phyloP scores from a whole-genome alignment of 2,113 vertebrate species.

The Leptobrachium leishanense region DNA sequence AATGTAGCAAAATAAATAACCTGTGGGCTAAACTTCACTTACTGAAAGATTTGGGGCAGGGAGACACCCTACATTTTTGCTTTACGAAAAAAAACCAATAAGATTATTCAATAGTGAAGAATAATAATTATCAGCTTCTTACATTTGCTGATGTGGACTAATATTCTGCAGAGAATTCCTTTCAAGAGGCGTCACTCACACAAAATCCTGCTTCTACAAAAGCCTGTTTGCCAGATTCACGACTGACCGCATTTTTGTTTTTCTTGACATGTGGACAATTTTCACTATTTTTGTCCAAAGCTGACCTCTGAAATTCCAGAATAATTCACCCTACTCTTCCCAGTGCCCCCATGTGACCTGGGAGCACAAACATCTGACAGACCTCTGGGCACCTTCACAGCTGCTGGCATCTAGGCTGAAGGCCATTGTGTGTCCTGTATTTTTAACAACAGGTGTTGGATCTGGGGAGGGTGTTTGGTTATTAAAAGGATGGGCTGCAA shows the following conservation, averaged over 20 bases:
- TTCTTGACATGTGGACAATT: constrained; percentile 80
- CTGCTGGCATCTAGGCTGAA: constrained; percentile 72
- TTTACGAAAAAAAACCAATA: constrained; percentile 46
- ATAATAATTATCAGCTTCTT: constrained; percentile 41
- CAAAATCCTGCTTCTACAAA: constrained; percentile 40
- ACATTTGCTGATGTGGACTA: constrained; percentile 16
- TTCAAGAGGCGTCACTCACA: constrained; percentile 52
- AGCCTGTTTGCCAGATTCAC: constrained; percentile 60
- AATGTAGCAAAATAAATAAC: constrained; percentile 18
- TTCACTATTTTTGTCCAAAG: constrained; percentile 76
- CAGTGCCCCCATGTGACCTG: constrained; percentile 74
- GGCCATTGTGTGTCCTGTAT: constrained; percentile 66
- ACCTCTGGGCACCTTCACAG: constrained; percentile 80
- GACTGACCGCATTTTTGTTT: constrained; percentile 66
- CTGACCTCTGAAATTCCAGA: constrained; percentile 81
- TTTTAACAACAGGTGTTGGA: constrained; percentile 76
- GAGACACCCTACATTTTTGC: constrained; percentile 14
- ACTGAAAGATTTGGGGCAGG: neutral
- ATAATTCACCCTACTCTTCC: constrained; percentile 82
- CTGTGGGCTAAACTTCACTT: constrained; percentile 1
- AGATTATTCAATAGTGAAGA: constrained; percentile 44
- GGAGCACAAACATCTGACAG: constrained; percentile 84
- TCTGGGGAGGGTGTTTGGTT: constrained; percentile 61
- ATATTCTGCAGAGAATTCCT: constrained; percentile 42
- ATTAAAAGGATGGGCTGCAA: constrained; percentile 64